These are phyloP conservation scores for Abramis brama DNA, from an alignment of 2,113 vertebrate genomes.

Conservation along the genomic window DNA sequence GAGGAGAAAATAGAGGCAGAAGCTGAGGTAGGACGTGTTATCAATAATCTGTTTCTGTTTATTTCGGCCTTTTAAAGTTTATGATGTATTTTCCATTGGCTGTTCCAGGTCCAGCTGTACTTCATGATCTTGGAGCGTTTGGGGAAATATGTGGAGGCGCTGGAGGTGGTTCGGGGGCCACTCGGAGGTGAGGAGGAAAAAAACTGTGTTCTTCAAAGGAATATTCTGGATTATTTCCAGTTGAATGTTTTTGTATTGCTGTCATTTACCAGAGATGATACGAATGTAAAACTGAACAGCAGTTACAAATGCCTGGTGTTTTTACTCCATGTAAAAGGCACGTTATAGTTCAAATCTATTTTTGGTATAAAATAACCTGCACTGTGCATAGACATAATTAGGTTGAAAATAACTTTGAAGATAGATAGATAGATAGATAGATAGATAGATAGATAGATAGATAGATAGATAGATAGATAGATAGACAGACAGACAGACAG, in stretches of 20 bases:
- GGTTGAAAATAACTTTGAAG: no score
- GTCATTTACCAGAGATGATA: background rate
- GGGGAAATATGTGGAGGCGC: constrained; percentile 93
- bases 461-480: no score
- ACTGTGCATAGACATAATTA: no score
- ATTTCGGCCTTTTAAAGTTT: background rate
- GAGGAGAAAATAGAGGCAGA: constrained; percentile 99
- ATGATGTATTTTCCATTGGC: background rate
- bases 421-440: no score
- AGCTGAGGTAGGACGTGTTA: constrained; percentile 85
- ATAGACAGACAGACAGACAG: no score
- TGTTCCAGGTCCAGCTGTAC: constrained; percentile 90
- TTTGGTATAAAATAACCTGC: background rate
- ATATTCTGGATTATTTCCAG: constrained; percentile 3
- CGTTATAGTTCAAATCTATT: background rate
- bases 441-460: no score
- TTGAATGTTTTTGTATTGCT: constrained; percentile 24
- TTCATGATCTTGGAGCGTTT: constrained; percentile 97
- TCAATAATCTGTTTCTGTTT: background rate
- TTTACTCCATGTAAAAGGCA: background rate
- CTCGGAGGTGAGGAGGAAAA: constrained; percentile 84
- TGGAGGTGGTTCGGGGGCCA: constrained; percentile 92
- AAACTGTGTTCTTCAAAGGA: constrained; percentile 13
- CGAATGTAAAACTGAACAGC: background rate
- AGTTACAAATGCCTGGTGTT: background rate